Base-by-base conservation (phyloP, 1,140 invertebrate genomes). In the Agrilus planipennis region DNA sequence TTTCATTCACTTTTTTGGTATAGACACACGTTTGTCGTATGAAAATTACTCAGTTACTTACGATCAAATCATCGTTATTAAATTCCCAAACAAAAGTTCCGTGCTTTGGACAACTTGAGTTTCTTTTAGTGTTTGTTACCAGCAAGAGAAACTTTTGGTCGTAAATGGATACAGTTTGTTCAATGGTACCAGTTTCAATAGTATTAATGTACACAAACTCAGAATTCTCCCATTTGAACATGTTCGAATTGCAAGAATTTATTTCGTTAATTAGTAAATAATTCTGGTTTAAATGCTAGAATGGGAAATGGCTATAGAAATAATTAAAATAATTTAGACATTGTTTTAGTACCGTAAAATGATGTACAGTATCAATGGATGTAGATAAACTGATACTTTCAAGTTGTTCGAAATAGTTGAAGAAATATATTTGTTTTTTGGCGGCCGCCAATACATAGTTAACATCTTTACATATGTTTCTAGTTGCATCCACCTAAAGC, bases 51-150 rank as follows among this genome's bases (percentile, higher is more conserved):
- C 17, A 34, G n/a, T 6, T 7, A 42, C 15, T 16, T 15, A 42
- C 32, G 22, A 32, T 27, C 1, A 68, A 44, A 34, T 43, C 31
- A 15, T 60, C 31, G 18, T 57, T 44, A 18, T 51, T 44, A 12
- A 68, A 53, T 39, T 56, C 60, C 66, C 67, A 70, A 25, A 68
- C 39, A 35, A 64, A 65, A 10, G 51, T 63, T 14, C 52, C 54
- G 34, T 44, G 34, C 12, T 47, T 37, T 19, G 30, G 16, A 42
- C 51, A 58, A 23, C 16, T 32, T 3, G 44, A 9, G 19, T 42
- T 50, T 45, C 23, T 53, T 0, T 39, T 45, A 36, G 49, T 57
- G 20, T 49, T 42, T 10, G 58, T 60, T 4, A 67, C 46, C 10
- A 70, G 54, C 39, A 62, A 68, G 4, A 61, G 28, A n/a, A 35